Base-by-base conservation (phyloP, 2,888 invertebrate genomes). In the Meiosimyza platycephala region DNA sequence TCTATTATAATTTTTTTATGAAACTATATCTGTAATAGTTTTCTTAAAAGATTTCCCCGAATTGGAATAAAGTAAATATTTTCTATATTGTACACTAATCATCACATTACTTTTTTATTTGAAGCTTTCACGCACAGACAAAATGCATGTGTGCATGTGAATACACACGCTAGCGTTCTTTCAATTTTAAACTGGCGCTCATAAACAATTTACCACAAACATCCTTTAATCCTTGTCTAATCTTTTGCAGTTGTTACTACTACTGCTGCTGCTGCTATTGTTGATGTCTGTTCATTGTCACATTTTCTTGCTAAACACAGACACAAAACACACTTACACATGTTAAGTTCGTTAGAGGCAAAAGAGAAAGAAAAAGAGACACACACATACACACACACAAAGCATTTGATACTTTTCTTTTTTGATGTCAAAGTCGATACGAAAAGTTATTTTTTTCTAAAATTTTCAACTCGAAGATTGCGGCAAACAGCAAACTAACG, bases 201-300 rank as follows among this genome's bases (percentile, higher is more conserved):
- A 72, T 66, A 72, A 72, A 72, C 72, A 72, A 72, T 66, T 72
- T 72, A 72, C 65, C 65, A 22, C 72, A 71, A 71, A 64, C 54
- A 57, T 70, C 51, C 60, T 57, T 68, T 54, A 67, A 67, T 67
- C 54, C 55, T 55, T 64, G 18, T 50, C 51, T 64, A 64, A 64
- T 64, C 64, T 50, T 64, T 64, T 64, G 64, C 51, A 50, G 51
- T 51, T 64, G 22, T 57, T 57, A n/a, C 11, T 18, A 6, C 33
- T 57, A n/a, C 11, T 18, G 15, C 33, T 22, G 22, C 28, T 18
- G 59, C 47, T 63, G 47, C 18, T 47, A 13, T 33, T 62, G 63
- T 63, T 71, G 62, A 63, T 63, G 70, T 62, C 70, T 71, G 70
- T 71, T 71, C 63, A 63, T 71, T 71, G 70, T 71, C 70, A 71